Evolutionary conservation across 2,888 invertebrate genomes (phyloP).

Genomic region (Drosophila helvetica): DNA sequence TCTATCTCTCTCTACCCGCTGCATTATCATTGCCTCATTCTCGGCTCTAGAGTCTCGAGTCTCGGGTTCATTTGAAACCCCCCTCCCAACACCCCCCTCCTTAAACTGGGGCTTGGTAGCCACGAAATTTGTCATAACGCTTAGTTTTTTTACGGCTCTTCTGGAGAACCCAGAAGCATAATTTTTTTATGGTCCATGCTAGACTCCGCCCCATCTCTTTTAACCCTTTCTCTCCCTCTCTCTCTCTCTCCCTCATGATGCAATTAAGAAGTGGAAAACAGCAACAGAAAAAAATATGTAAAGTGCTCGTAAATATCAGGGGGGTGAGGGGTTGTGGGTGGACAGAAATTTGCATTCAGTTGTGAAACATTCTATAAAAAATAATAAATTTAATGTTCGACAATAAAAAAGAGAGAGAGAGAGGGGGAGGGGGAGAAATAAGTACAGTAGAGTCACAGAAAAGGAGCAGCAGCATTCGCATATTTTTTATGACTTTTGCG

Average conservation of each 20-base stretch:
- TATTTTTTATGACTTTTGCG: conserved; percentile 75
- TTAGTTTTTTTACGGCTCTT: conserved; percentile 68
- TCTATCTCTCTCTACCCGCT: conserved; percentile 7
- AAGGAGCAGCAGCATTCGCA: conserved; percentile 53
- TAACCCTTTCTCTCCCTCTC: conserved; percentile 7
- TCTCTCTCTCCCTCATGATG: conserved; percentile 32
- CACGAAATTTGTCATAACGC: conserved; percentile 64
- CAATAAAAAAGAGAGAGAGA: conserved; percentile 68
- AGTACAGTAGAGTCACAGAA: conserved; percentile 7
- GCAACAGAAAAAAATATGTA: conserved; percentile 37
- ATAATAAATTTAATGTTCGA: conserved; percentile 79
- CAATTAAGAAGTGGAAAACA: conserved; percentile 54
- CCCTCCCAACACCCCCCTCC: conserved; percentile 1
- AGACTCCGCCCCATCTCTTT: conserved; percentile 6
- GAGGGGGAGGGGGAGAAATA: background rate
- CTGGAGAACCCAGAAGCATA: conserved; percentile 44
- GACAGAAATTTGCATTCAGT: conserved; percentile 74
- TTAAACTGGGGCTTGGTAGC: conserved; percentile 29
- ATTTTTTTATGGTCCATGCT: conserved; percentile 55
- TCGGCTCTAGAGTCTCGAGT: background rate
- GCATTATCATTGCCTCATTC: conserved; percentile 15
- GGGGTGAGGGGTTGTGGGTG: conserved; percentile 3
- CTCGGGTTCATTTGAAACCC: conserved; percentile 40
- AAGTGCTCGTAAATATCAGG: conserved; percentile 43
- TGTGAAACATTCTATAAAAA: conserved; percentile 79